Evolutionary conservation across 2,888 invertebrate genomes (phyloP), one percentile per base, ranked within the genome.

Genomic region (Opisthograptis luteolata): DNA sequence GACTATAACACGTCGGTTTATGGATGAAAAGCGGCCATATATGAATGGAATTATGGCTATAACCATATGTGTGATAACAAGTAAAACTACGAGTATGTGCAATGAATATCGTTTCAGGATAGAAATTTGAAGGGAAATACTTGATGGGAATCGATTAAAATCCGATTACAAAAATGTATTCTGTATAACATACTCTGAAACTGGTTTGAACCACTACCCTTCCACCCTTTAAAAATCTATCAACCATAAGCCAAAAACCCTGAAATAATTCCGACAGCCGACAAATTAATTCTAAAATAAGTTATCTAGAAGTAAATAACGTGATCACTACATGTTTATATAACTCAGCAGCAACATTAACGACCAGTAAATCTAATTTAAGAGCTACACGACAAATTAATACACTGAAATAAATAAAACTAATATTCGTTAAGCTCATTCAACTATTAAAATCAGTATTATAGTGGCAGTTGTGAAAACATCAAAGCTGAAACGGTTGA

Each of bases 31-130:
- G 63, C 61, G 49, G 58, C 55, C 54, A 42, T 55, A 58, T 64
- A 59, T 57, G 58, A 55, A 55, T 62, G 60, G 65, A 69, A 70
- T 70, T 59, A 52, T 58, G 47, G 58, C 47, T 46, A 60, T 70
- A 70, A 73, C 68, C 61, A 58, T 62, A 61, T 60, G 56, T 48
- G 52, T 44, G 57, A 63, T 60, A 66, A 62, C 59, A 56, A 44
- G 28, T 43, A 49, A 52, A 58, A 53, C 56, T 55, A n/a, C n/a
- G n/a, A n/a, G n/a, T n/a, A 32, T 37, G 44, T 51, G 24, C 57
- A 45, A 50, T 58, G 50, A 54, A 57, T 53, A 44, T 43, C 17
- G 32, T 54, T 49, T 40, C 19, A 30, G 34, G 47, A 39, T 50
- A 35, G 30, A 40, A 44, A 45, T 40, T 35, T 35, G 14, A 45